These are phyloP conservation scores for Hyperoplus immaculatus DNA, from an alignment of 2,797 vertebrate species.

Conservation along the genomic window DNA sequence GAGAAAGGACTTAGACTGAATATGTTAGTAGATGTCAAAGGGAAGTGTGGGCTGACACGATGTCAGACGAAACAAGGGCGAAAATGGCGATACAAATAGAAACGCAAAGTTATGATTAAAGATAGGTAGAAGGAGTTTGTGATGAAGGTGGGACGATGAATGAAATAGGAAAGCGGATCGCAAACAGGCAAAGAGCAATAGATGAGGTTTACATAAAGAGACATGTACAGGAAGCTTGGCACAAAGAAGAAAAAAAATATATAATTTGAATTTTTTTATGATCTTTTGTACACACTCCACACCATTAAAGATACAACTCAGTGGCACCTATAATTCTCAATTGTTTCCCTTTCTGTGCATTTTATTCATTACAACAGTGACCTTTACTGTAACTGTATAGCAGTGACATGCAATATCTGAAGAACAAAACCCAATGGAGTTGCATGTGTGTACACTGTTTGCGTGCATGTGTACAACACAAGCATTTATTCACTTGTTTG, in stretches of 20 bases:
- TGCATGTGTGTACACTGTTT: neutral
- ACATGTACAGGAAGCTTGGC: neutral
- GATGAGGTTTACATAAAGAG: neutral
- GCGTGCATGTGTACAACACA: neutral
- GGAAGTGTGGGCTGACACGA: neutral
- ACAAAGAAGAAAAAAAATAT: conserved; percentile 22
- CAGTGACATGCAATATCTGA: conserved; percentile 2
- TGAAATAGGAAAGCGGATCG: neutral
- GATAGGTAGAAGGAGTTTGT: neutral
- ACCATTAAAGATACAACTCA: neutral
- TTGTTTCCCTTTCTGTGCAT: neutral
- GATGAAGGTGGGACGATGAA: neutral
- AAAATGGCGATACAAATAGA: neutral
- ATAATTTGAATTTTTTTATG: neutral
- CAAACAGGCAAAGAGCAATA: conserved; percentile 9
- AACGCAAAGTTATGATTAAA: neutral
- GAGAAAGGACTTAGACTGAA: neutral
- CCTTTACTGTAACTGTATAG: neutral
- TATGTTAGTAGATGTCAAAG: neutral
- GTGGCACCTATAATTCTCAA: neutral
- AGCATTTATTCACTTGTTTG: neutral
- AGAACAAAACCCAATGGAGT: neutral
- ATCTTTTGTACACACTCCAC: neutral
- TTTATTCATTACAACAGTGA: neutral
- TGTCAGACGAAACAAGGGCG: neutral